Evolutionary conservation across 2,888 invertebrate species (phyloP).

Genomic region (Orthosia gothica): DNA sequence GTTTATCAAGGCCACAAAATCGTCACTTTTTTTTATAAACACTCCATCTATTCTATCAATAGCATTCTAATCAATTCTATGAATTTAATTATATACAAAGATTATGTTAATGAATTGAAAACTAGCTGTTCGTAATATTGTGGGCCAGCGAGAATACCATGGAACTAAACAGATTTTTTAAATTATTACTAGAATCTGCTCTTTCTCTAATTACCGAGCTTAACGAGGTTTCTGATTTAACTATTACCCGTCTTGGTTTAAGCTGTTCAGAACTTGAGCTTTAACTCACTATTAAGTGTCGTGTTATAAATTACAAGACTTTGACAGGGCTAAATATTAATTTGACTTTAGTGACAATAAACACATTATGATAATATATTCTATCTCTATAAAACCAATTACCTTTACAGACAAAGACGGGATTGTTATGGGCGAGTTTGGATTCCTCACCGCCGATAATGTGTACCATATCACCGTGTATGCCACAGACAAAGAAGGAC

Average conservation of each 20-base stretch:
- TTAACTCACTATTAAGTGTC: slow-evolving; percentile 3
- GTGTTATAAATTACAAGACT: slow-evolving; percentile 35
- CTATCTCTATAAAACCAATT: too few relatives aligned
- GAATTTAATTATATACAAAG: slow-evolving; percentile 29
- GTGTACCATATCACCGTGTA: slow-evolving; percentile 96
- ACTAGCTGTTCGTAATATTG: slow-evolving; percentile 14
- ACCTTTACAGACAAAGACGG: slow-evolving; percentile 93
- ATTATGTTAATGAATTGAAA: slow-evolving; percentile 21
- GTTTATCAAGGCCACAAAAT: too few relatives aligned
- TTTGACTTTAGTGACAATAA: too few relatives aligned
- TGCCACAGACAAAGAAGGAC: slow-evolving; percentile 95
- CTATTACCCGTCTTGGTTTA: slow-evolving; percentile 8
- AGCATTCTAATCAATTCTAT: too few relatives aligned
- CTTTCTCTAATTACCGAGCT: not conserved
- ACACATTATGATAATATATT: too few relatives aligned
- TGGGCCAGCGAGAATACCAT: not conserved
- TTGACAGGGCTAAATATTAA: too few relatives aligned
- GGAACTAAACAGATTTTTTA: not conserved
- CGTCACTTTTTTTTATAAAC: too few relatives aligned
- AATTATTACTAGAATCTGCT: not conserved
- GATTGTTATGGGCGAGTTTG: slow-evolving; percentile 95
- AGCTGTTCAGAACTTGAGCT: not conserved
- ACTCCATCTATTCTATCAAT: too few relatives aligned
- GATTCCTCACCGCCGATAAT: slow-evolving; percentile 96
- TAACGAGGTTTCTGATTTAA: not conserved